Evolutionary conservation across 2,797 vertebrate genomes (phyloP).

Genomic region (Limnodromus scolopaceus): DNA sequence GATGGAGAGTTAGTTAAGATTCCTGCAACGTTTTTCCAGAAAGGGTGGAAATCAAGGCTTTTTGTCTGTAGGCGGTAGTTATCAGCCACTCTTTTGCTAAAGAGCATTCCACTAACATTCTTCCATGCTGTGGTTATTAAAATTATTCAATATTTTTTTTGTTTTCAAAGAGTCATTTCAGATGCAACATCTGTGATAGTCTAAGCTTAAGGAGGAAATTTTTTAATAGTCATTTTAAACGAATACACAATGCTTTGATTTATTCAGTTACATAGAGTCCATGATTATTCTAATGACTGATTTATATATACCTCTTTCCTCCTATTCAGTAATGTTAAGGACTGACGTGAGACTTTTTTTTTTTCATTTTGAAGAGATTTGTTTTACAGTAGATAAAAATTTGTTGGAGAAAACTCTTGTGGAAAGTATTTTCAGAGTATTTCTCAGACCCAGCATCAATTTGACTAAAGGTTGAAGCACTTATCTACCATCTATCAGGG

Average conservation of each 20-base stretch:
- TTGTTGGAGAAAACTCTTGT: background rate
- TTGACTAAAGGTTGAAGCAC: background rate
- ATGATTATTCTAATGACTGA: background rate
- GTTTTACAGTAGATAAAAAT: background rate
- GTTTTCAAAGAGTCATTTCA: background rate
- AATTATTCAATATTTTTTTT: background rate
- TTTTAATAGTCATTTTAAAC: background rate
- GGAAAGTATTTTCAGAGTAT: background rate
- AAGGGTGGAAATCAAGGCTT: background rate
- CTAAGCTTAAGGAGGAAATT: background rate
- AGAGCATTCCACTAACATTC: background rate
- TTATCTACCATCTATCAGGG: background rate
- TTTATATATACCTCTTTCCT: background rate
- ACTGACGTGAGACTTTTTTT: fast-evolving
- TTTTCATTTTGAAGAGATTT: background rate
- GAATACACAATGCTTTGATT: background rate
- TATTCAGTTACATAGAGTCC: background rate
- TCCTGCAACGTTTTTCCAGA: background rate
- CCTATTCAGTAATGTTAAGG: background rate
- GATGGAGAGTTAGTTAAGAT: background rate
- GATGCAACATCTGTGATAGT: background rate
- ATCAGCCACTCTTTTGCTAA: background rate
- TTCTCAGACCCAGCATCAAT: background rate
- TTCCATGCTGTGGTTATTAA: background rate
- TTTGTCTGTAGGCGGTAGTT: background rate